Base-by-base conservation (phyloP, 2,113 vertebrate species). In the Brienomyrus brachyistius region DNA sequence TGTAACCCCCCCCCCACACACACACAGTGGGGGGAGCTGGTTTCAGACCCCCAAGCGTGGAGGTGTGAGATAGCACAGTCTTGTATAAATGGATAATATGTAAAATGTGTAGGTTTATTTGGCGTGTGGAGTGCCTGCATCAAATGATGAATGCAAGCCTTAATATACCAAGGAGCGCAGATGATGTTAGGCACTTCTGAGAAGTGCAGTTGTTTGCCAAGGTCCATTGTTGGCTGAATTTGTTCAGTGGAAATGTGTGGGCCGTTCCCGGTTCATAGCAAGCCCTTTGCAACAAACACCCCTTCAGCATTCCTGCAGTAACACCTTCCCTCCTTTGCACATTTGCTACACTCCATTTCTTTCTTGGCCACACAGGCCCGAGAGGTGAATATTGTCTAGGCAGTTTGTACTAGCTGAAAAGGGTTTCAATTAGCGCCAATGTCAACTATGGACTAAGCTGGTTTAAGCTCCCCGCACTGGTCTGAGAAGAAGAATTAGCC, bases 341-440 rank as follows among this genome's bases (percentile, higher is more conserved):
- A 48, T 43, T 27, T 74, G 70, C 50, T 56, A 43, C 74, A 27
- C 70, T 56, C 51, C 48, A 82, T 89, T 89, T 83, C 54, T 47
- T 43, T 89, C 52, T 89, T n/a, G 52, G 21, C 50, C 88, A 51
- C 31, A 54, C 88, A 56, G 27, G 27, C 19, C 35, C 56, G 88
- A 82, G 70, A 89, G 88, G 70, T 89, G 88, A 89, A 89, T 86
- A 66, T 84, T 89, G 83, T 86, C 83, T 48, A 74, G 31, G 13
- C 56, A 74, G 21, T 87, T 74, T 86, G 84, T 40, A 90, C 21
- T 48, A 51, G 56, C 82, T 52, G 83, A 90, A 87, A 11, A 86
- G 54, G 84, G 40, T 90, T 90, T 90, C 83, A 90, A 90, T 90
- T 74, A 90, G 59, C 83, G 74, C 83, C 45, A 87, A 19, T 51